Evolutionary conservation across 64 coral and sea anemone species (phyloP), one percentile per base, ranked within the genome.

Genomic region (Pocillopora verrucosa): DNA sequence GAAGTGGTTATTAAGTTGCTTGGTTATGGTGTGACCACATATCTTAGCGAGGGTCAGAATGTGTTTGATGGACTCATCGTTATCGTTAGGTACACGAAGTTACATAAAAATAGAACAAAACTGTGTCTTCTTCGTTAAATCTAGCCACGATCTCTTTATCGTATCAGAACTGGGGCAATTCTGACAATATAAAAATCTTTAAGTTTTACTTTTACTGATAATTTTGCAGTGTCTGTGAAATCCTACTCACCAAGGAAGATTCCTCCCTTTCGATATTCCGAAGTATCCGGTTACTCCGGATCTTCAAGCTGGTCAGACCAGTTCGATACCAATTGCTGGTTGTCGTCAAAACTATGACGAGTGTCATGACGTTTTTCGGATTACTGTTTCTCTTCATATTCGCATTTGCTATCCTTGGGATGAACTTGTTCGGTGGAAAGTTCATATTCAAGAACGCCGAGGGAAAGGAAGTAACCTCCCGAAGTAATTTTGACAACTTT

Each of bases 331-430:
- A 98, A 90, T 86, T 98, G 25, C 61, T 98, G 1, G 94, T 98
- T 17, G 84, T 98, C 67, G 59, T 98, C 35, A 94, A 61, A 16
- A 98, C 96, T 0, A 98, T 95, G 96, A 93, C 87, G 2, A 98
- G 96, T 74, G 96, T 98, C 10, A 90, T 98, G 58, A 98, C 96
- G 0, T 98, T 98, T 75, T 93, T 95, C 41, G 93, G 92, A 12
- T 91, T 98, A 20, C 78, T 98, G 17, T 98, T 93, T 60, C 91
- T 98, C 1, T 98, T 98, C 76, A 98, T 98, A 91, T 98, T 98
- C 58, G 91, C 96, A 4, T 98, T 98, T 59, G 93, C 93, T 34
- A 95, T 98, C 14, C 96, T 98, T 34, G 96, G 96, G 1, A 98
- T 98, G 96, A 98, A 93, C 61, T 82, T 98, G 9, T 98, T 98